phyloP scores from a whole-genome alignment of 2,113 vertebrate genomes.

The Pelecanus crispus region DNA sequence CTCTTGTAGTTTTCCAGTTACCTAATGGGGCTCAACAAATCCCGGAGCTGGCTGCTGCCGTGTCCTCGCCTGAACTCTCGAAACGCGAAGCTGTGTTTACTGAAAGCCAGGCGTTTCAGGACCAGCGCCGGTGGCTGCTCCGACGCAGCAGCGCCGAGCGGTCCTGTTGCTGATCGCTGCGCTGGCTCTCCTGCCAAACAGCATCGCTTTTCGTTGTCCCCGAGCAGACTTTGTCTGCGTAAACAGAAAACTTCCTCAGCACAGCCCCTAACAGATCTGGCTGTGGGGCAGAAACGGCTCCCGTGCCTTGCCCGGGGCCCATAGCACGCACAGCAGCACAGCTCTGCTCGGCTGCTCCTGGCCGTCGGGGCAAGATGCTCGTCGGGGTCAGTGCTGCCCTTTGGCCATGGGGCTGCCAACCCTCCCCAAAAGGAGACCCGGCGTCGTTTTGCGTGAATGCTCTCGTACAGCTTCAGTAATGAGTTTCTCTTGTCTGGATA shows the following conservation, averaged over 20 bases:
- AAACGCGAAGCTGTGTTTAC: fast-evolving
- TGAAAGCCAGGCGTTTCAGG: background rate
- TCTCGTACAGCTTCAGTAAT: fast-evolving
- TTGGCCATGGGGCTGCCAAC: background rate
- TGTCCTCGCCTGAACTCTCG: conserved; percentile 22
- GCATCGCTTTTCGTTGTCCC: background rate
- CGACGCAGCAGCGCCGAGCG: fast-evolving
- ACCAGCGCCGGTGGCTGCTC: background rate
- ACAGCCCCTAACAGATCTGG: fast-evolving
- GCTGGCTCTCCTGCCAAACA: background rate
- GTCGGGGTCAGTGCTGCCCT: background rate
- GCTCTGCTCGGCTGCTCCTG: background rate
- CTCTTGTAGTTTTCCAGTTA: background rate
- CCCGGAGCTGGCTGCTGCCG: background rate
- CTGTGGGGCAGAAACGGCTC: background rate
- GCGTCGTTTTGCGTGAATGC: fast-evolving
- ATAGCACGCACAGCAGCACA: fast-evolving
- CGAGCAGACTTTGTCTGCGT: background rate
- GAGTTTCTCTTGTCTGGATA: background rate
- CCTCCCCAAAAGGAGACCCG: background rate
- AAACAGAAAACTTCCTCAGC: background rate
- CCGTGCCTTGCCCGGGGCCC: fast-evolving
- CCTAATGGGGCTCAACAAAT: background rate
- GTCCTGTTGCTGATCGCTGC: background rate
- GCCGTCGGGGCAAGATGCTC: fast-evolving